Percentiles rank a stretch among this genome's conserved stretches.
Conservation (phyloP, 2,888 invertebrate species). For the Plagodis dolabraria region DNA sequence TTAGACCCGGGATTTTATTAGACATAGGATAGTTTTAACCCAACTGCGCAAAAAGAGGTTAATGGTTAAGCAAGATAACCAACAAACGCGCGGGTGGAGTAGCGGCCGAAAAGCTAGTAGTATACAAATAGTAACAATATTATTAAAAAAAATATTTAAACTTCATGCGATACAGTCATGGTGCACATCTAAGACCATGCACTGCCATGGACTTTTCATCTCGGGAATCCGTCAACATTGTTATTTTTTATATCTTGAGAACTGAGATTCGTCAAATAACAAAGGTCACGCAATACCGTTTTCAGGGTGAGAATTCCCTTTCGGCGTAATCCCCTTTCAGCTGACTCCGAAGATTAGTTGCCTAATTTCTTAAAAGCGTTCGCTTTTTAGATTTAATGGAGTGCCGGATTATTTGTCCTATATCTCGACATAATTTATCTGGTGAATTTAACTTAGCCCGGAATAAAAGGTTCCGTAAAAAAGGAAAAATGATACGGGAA, state of each 20-base stretch:
- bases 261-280: constrained; percentile 26
- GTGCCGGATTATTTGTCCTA: constrained; percentile 56
- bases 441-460: constrained; percentile 55
- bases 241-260: neutral
- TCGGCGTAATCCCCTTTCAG: constrained; percentile 59
- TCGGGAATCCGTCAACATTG: neutral
- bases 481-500: constrained; percentile 16
- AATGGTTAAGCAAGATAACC: too few species aligned
- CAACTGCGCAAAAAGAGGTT: too few species aligned
- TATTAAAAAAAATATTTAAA: too few species aligned
- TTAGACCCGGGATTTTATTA: too few species aligned
- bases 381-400: constrained; percentile 76
- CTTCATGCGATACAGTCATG: too few species aligned
- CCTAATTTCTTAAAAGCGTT: constrained; percentile 78
- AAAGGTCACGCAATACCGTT: constrained; percentile 48
- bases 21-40: too few species aligned
- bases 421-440: constrained; percentile 74
- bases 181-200: too few species aligned
- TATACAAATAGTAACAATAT: too few species aligned
- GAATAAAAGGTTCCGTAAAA: constrained; percentile 42
- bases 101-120: too few species aligned
- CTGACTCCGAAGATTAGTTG: constrained; percentile 64
- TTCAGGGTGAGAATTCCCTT: constrained; percentile 17
- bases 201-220: neutral
- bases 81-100: too few species aligned